phyloP scores from a whole-genome alignment of 2,797 vertebrate species.

The Helicolenus hilgendorfi region DNA sequence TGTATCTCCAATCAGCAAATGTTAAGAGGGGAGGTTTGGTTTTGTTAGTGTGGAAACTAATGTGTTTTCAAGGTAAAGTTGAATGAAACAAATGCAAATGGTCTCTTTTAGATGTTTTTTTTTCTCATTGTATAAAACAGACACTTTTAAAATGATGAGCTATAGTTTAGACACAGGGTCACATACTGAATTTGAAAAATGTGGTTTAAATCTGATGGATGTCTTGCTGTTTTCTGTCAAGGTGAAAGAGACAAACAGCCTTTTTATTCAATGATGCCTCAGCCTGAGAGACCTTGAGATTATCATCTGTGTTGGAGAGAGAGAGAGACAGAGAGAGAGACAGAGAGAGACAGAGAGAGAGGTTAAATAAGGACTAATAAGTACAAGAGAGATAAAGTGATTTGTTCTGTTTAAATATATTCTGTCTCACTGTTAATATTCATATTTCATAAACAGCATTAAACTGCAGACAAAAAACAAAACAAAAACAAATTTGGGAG shows the following conservation, averaged over 20 bases:
- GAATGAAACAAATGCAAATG: background rate
- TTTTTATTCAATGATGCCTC: conserved; percentile 33
- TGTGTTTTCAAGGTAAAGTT: background rate
- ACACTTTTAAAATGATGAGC: background rate
- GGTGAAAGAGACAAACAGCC: conserved; percentile 45
- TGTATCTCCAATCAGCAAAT: background rate
- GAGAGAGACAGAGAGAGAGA: background rate
- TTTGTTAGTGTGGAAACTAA: background rate
- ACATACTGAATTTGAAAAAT: background rate
- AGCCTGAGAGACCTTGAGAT: conserved; percentile 43
- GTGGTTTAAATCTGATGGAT: conserved; percentile 25
- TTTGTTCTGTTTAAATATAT: background rate
- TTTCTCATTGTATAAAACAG: background rate
- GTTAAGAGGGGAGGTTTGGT: background rate
- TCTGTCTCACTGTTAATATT: background rate
- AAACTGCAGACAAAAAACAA: background rate
- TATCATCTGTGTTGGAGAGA: background rate
- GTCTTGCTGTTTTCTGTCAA: conserved; percentile 26
- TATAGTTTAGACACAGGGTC: background rate
- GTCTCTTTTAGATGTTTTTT: background rate
- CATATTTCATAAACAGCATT: background rate
- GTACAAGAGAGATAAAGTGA: background rate
- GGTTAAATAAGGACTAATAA: background rate
- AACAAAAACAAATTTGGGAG: background rate
- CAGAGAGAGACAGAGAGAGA: background rate